Base-by-base conservation (phyloP, 2,113 vertebrate species). In the Podocnemis expansa region DNA sequence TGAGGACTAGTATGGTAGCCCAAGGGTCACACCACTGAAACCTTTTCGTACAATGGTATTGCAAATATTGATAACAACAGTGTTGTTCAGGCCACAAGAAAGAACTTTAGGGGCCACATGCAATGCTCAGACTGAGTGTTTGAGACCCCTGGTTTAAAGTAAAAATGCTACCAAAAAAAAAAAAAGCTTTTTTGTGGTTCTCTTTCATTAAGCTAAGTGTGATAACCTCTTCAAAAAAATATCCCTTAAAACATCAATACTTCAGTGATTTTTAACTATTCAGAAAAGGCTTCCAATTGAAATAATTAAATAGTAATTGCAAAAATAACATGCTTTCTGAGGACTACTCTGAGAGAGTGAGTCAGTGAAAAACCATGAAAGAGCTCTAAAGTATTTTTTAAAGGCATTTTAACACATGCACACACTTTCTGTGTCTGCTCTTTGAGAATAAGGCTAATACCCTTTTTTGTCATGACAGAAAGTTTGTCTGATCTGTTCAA, bases 301-400 rank as follows among this genome's bases (percentile, higher is more conserved):
- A 78, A 24, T 58, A 94, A 92, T 90, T 84, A 47, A 41, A 38
- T 45, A 52, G 25, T 81, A 91, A 91, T 95, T 91, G 88, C 27
- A 93, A 92, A 96, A 95, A 82, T 70, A 91, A 91, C 13, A 60
- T 90, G 29, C 94, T 94, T 89, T 89, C 78, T 38, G 10, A 94
- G 56, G 82, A 93, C 88, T 78, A 3, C 5, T 80, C n/a, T 81
- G 60, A 10, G 82, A 73, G 75, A 56, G 11, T 52, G 29, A 92
- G 85, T 13, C 12, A 80, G n/a, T 63, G 56, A 87, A 10, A 84
- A 79, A 7, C 51, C 16, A 4, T 51, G 84, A 91, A 29, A 47
- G 78, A 55, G 41, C n/a, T 58, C 24, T 31, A 47, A 87, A 92
- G 78, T 56, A 58, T 58, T 81, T 58, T 81, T 86, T 89, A 88